phyloP scores from a whole-genome alignment of 2,888 invertebrate genomes.

The Paralinhomoeus sp. region DNA sequence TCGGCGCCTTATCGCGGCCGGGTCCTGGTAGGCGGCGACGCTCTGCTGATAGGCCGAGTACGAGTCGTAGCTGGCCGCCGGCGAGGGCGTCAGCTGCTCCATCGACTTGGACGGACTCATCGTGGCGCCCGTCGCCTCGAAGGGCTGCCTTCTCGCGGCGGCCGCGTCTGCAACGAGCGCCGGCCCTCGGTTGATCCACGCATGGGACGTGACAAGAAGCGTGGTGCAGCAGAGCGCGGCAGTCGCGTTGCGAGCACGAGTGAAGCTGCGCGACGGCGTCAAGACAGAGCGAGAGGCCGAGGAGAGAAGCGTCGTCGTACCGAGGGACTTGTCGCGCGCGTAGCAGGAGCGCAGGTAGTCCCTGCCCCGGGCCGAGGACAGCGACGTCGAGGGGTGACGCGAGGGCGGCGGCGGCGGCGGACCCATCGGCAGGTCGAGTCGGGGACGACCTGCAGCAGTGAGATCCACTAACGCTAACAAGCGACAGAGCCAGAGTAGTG shows the following conservation, averaged over 20 bases:
- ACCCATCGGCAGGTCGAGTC: slow-evolving; percentile 20
- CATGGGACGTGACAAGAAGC: no score
- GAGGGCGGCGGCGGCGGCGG: slow-evolving; percentile 76
- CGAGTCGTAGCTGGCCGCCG: not conserved
- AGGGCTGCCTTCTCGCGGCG: no score
- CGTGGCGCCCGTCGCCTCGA: not conserved
- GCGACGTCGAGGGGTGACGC: slow-evolving; percentile 73
- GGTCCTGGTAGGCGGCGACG: not conserved
- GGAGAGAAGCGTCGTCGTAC: no score
- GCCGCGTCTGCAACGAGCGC: no score
- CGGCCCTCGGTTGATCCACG: no score
- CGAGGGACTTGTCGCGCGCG: no score
- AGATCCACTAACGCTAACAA: not conserved
- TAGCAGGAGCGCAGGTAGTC: slow-evolving; percentile 1
- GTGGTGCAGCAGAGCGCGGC: no score
- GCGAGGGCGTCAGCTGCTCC: slow-evolving; percentile 1
- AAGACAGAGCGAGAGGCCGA: no score
- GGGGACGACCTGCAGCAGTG: not conserved
- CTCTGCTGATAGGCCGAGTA: not conserved
- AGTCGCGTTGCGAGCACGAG: no score
- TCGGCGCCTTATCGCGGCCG: not conserved
- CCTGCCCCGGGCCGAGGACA: slow-evolving; percentile 56
- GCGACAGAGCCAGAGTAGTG: not conserved
- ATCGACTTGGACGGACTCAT: slow-evolving; percentile 3
- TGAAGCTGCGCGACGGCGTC: no score